Evolutionary conservation across 2,113 vertebrate species (phyloP), one percentile per base, ranked within the genome.

Genomic region (Thunnus thynnus): DNA sequence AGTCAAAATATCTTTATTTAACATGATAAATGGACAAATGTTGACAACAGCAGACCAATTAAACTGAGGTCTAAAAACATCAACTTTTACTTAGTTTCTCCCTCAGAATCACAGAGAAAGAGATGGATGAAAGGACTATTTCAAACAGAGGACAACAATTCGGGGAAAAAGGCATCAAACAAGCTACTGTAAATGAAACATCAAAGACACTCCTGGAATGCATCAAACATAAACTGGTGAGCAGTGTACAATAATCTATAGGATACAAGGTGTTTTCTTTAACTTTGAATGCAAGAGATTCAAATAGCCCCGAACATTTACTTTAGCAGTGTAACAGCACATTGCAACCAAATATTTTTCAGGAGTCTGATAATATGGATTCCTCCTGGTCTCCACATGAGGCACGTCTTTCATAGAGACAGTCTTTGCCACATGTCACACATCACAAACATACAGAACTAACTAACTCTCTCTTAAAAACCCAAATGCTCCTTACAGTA

Each of bases 401-500:
- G 55, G 41, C 44, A 0, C 3, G 8, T 75, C 64, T 71, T 54
- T 65, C 36, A 73, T 3, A 11, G 25, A 18, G 50, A 52, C 55
- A 61, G 48, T 25, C 20, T 46, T 55, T n/a, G 20, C 44, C 22
- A n/a, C 47, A n/a, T 48, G 70, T 78, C 54, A 47, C 54, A 74
- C 44, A 73, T 65, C 48, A 25, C 78, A 85, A 66, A 72, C 13
- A 67, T 61, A 32, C 72, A 65, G 69, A 61, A 78, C 75, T 30
- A 61, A 78, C 74, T 76, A 55, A 76, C 65, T 63, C 11, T 55
- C 41, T 64, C 32, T 71, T 54, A 50, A 75, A 58, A 32, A 12
- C 14, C 51, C 11, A 46, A 61, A 67, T 22, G 10, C n/a, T 44
- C 10, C 55, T 75, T 65, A 66, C 68, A 80, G 67, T 48, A 77